These are phyloP conservation scores for Clupea harengus DNA, from an alignment of 2,113 vertebrate genomes.

Conservation along the genomic window DNA sequence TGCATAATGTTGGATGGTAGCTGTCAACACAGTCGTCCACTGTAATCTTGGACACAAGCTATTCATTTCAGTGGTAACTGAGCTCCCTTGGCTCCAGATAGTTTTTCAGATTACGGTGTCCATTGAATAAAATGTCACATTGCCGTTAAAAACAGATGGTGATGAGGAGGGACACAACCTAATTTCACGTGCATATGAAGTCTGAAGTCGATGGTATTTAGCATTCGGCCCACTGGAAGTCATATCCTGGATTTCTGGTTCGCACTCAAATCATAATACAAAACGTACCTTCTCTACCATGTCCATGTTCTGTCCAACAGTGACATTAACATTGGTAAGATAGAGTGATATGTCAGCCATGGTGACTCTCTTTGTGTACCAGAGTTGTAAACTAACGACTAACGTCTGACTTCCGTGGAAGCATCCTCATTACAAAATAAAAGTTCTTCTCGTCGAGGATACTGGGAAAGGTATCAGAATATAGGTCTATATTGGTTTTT, in stretches of 20 bases:
- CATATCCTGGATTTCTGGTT: neutral
- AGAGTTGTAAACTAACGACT: constrained; percentile 7
- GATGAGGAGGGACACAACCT: neutral
- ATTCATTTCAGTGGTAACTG: neutral
- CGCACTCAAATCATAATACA: neutral
- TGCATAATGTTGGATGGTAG: too few species aligned
- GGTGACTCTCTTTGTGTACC: constrained; percentile 36
- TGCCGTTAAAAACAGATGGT: neutral
- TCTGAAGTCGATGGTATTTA: neutral
- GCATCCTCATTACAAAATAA: neutral
- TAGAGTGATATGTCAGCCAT: constrained; percentile 67
- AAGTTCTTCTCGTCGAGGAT: neutral
- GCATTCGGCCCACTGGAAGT: neutral
- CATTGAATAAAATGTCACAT: neutral
- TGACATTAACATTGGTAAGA: constrained; percentile 60
- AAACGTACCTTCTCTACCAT: constrained; percentile 41
- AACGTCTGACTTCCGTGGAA: constrained; percentile 49
- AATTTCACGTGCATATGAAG: neutral
- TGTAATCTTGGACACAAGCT: neutral
- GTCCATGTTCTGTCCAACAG: constrained; percentile 53
- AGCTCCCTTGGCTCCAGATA: neutral
- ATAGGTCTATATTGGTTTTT: neutral
- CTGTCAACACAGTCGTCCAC: too few species aligned
- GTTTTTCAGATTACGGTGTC: neutral
- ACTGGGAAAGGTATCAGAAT: neutral